A percentile compares a stretch with the other conserved stretches of the same genome.
These are phyloP conservation scores for Eurytoma adleriae DNA, from an alignment of 2,888 invertebrate genomes.

Conservation along the genomic window DNA sequence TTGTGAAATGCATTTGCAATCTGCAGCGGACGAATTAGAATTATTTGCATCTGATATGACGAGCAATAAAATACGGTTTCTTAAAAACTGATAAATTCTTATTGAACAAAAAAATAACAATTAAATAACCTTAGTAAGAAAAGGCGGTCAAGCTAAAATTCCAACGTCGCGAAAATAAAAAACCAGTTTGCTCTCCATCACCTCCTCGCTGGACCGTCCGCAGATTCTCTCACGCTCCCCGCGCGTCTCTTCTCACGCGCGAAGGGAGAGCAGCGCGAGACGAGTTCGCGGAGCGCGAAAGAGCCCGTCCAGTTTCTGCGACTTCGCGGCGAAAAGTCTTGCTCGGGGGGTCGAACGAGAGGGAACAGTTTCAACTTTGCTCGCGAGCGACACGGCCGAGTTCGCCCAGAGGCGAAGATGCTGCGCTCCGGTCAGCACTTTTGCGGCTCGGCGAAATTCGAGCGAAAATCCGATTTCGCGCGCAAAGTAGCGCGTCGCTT, in stretches of 20 bases:
- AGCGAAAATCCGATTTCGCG: no score
- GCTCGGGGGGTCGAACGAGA: neutral
- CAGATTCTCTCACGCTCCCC: constrained; percentile 70
- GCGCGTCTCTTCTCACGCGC: constrained; percentile 61
- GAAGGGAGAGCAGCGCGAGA: constrained; percentile 8
- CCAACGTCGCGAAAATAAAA: neutral
- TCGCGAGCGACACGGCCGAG: constrained; percentile 57
- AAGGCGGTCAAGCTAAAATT: no score
- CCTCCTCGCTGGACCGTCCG: constrained; percentile 64
- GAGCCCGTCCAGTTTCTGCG: constrained; percentile 53
- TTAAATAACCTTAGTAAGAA: no score
- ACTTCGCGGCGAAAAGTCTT: constrained; percentile 40
- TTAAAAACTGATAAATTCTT: no score
- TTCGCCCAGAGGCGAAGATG: constrained; percentile 69
- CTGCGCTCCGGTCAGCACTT: constrained; percentile 68
- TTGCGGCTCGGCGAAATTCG: constrained; percentile 22
- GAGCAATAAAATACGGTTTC: no score
- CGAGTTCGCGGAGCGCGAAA: constrained; percentile 53
- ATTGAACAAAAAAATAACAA: no score
- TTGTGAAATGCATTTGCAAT: no score
- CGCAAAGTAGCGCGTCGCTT: no score
- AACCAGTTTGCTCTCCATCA: constrained; percentile 33
- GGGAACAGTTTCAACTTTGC: constrained; percentile 28
- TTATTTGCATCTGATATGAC: no score
- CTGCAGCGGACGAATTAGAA: no score